Conservation (phyloP, 1,140 invertebrate species). For the Drosophila ananassae region DNA sequence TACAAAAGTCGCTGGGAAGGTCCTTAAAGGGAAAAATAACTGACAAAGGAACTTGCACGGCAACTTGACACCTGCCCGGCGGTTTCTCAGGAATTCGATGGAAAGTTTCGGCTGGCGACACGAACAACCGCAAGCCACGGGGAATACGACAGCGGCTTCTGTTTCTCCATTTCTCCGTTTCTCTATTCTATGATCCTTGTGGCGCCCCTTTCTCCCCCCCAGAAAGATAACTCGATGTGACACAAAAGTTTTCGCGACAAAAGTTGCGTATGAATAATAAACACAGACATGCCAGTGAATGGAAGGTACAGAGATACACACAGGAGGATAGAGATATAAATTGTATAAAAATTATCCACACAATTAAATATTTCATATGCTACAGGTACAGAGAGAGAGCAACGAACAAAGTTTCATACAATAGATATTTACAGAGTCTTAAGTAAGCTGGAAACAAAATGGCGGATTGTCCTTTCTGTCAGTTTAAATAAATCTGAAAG, state of each 20-base stretch:
- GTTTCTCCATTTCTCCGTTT: not conserved
- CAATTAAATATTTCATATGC: conserved; percentile 14
- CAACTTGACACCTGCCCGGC: conserved; percentile 70
- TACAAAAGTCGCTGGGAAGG: conserved; percentile 33
- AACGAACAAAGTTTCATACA: conserved; percentile 6
- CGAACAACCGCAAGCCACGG: conserved; percentile 4
- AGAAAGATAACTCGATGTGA: conserved; percentile 59
- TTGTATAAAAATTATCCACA: conserved; percentile 20
- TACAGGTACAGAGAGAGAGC: conserved; percentile 6
- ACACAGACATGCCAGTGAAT: conserved; percentile 41
- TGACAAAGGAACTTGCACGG: conserved; percentile 36
- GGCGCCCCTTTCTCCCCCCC: not conserved
- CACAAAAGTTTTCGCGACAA: conserved; percentile 55
- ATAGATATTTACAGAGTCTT: conserved; percentile 20
- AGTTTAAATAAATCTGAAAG: not conserved
- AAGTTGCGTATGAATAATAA: conserved; percentile 74
- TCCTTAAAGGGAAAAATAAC: conserved; percentile 33
- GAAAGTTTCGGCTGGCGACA: conserved; percentile 19
- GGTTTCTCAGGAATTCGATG: conserved; percentile 5
- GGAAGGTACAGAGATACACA: conserved; percentile 16
- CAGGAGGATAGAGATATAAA: conserved; percentile 24
- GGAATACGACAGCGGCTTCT: conserved; percentile 18
- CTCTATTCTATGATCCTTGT: not conserved
- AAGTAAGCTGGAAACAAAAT: conserved; percentile 5
- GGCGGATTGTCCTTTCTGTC: not conserved